A percentile compares a stretch with the other conserved stretches of the same genome.
Conservation (phyloP, 2,797 vertebrate species). For the Phalloptychus januarius region DNA sequence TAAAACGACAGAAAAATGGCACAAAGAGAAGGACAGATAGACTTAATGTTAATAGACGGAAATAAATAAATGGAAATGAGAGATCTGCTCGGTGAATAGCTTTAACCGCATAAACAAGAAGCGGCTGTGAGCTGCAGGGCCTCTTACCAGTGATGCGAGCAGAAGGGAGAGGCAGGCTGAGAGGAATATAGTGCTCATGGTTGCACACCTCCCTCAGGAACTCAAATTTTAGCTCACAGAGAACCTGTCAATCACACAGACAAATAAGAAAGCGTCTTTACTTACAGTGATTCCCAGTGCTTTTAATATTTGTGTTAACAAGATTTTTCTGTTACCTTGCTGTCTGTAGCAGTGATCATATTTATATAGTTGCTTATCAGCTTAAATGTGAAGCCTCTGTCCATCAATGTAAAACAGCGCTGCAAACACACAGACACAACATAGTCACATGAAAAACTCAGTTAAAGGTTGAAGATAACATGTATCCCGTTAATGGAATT, state of each 20-base stretch:
- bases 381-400: slow-evolving; percentile 95
- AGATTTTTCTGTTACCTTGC: slow-evolving; percentile 83
- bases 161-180: slow-evolving; percentile 93
- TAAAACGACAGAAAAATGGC: slow-evolving; percentile 37
- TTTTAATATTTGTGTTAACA: neutral
- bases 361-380: slow-evolving; percentile 93
- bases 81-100: slow-evolving; percentile 45
- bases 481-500: neutral
- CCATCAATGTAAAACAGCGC: slow-evolving; percentile 97
- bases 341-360: slow-evolving; percentile 92
- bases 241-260: slow-evolving; percentile 71
- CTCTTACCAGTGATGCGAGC: slow-evolving; percentile 90
- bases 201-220: slow-evolving; percentile 97
- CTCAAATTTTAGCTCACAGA: slow-evolving; percentile 95
- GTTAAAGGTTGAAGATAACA: slow-evolving; percentile 13
- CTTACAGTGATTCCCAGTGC: neutral
- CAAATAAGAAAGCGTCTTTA: neutral
- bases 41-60: slow-evolving; percentile 57
- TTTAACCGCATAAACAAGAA: slow-evolving; percentile 23
- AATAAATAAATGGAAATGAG: slow-evolving; percentile 50
- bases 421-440: slow-evolving; percentile 58
- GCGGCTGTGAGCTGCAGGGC: neutral
- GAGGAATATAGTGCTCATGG: slow-evolving; percentile 95
- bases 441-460: neutral
- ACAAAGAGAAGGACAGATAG: slow-evolving; percentile 38